Evolutionary conservation across 2,888 invertebrate genomes (phyloP), one percentile per base, ranked within the genome.

Genomic region (Bimastos eiseni): DNA sequence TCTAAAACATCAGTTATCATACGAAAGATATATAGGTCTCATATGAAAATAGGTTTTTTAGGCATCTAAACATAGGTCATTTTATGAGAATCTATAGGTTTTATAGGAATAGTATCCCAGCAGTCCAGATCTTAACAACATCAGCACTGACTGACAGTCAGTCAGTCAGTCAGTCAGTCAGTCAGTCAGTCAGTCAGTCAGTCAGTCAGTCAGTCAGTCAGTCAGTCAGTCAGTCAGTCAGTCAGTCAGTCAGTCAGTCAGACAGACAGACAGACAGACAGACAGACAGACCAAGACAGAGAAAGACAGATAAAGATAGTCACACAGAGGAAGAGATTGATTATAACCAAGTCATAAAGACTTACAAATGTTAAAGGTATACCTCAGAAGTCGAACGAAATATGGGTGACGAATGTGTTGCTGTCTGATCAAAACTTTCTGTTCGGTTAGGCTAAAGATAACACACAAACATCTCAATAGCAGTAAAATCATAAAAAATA

Each of bases 181-280:
- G 33, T 55, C 49, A 89, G 49, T 55, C 44, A 89, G 33, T 55
- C 49, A 89, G 33, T 55, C 49, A 89, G 33, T 33, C 49, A 44
- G 33, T 55, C 49, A 89, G 36, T 55, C 49, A 89, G 36, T 55
- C 89, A 89, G 36, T n/a, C 49, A 89, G 36, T n/a, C 89, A 89
- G 36, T n/a, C 89, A 89, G 36, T n/a, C 89, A 89, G 36, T n/a
- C 89, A 89, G 36, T 55, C 89, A 89, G 36, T 55, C 89, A 89
- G 36, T 55, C 89, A 89, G 36, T 55, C 44, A 44, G 36, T 55
- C 89, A 89, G 49, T 55, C 49, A 89, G 33, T 55, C 49, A 89
- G 49, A 89, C 44, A 89, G 33, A 89, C 49, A 89, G 33, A 89
- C 49, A 89, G 33, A 49, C 49, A 44, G 33, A 89, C 49, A 89